Base-by-base conservation (phyloP, 2,888 invertebrate species). In the Dryomyza anilis region DNA sequence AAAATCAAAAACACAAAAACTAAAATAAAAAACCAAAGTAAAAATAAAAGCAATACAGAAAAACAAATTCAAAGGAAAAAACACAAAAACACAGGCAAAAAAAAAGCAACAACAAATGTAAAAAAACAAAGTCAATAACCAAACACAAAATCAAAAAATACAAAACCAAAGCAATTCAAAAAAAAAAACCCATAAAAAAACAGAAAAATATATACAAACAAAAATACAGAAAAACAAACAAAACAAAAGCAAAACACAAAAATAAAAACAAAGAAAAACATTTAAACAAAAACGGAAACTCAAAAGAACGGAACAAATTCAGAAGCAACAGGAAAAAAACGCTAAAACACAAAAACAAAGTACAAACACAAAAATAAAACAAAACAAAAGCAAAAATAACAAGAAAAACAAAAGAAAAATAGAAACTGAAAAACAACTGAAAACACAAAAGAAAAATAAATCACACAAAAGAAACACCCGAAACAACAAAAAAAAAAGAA, bases 161-260 rank as follows among this genome's bases (percentile, higher is more conserved):
- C 12, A 33, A 33, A 33, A 8, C 6, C 6, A 33, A 8, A 33
- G 12, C 6, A 8, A 33, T 8, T 8, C 12, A 16, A 36, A 36
- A 33, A 16, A 59, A 48, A 14, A 59, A 27, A 59, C 21, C 27
- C 29, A 21, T 29, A 60, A 60, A 60, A 19, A 33, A 60, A 50
- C 8, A 43, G 4, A 21, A 2, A 60, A 60, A 60, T 12, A 48
- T 21, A 45, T 19, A 33, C 2, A 30, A 19, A 33, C n/a, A 39
- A 7, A 23, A 36, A 39, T 30, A 39, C 3, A 56, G n/a, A 39
- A 56, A 46, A 4, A 59, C 30, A 45, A 2, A 45, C 7, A 59
- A 45, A 25, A 45, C 19, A 23, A 45, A 45, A 25, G n/a, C 43
- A 25, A 45, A 5, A 59, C 5, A 45, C 4, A 59, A 59, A 59